Base-by-base conservation (phyloP, 1,140 invertebrate species). In the Phenacoccus solenopsis region DNA sequence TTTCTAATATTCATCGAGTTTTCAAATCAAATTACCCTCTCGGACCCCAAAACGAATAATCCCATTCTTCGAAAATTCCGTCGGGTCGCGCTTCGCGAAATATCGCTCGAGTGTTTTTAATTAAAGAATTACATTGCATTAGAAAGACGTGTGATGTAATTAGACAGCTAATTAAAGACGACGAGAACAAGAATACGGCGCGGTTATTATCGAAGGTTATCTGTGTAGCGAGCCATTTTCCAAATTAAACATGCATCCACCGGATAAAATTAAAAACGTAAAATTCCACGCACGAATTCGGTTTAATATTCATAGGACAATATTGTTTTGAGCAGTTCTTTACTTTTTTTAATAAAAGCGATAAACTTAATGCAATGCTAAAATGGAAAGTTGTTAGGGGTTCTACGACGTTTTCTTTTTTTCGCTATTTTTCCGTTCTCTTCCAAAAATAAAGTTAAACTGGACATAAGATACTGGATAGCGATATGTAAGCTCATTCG, bases 391-490 rank as follows among this genome's bases (percentile, higher is more conserved):
- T 49, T 49, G 38, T 49, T 49, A 49, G 38, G 38, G 38, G 38
- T 4, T 49, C 16, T 9, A 49, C 38, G 16, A 16, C 38, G 38
- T 16, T 49, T 49, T 49, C 20, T 49, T 49, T n/a, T n/a, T n/a
- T n/a, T n/a, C n/a, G n/a, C n/a, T n/a, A n/a, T n/a, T n/a, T n/a
- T n/a, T n/a, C n/a, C n/a, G 38, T 49, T n/a, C 20, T 49, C 20
- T n/a, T 49, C 13, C 30, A n/a, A 49, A 16, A 9, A 49, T 10
- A 49, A 49, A 49, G 38, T 49, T 49, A 5, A 49, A 49, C 12
- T 49, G 38, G 38, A 49, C 38, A 49, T 49, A 49, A 49, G 38
- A 49, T 49, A 49, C 38, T 49, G 38, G 38, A 49, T 49, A 49
- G 38, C 38, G 38, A 49, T 49, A 49, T 49, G 38, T 49, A 49